Base-by-base conservation (phyloP, 2,888 invertebrate genomes). In the Thelaira solivaga region DNA sequence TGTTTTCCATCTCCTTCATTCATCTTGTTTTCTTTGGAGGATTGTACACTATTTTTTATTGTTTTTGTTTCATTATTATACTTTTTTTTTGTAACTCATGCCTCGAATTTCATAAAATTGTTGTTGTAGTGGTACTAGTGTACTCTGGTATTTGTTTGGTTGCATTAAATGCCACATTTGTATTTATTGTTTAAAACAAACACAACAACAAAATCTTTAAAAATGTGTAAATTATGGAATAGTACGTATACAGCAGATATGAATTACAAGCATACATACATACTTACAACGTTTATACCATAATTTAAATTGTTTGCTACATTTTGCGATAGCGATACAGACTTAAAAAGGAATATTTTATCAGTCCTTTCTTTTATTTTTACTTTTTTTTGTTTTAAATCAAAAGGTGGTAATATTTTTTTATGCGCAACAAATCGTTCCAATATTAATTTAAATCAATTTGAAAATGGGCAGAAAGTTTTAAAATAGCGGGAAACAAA, bases 1-100 rank as follows among this genome's bases (percentile, higher is more conserved):
- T n/a, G n/a, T n/a, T n/a, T n/a, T n/a, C n/a, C n/a, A n/a, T 61
- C 43, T 31, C 11, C 29, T 72, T 45, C 8, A 45, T 62, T 51
- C 49, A 51, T 62, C 8, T 53, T 39, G 55, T 72, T 64, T 64
- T 47, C 64, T 64, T 64, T 55, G 6, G 75, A 55, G 64, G 10
- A 72, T 55, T 49, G 22, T n/a, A 57, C 34, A 31, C 36, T 24
- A 62, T 55, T 61, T 64, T 41, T 49, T 41, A 71, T 62, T 20
- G 62, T 13, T 75, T 57, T 75, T 51, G 53, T 55, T 61, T 36
- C 16, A 41, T 8, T 13, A 20, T 13, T 10, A 6, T 26, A 20
- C 4, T 34, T 34, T 34, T 34, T 22, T n/a, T 26, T 26, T 22
- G 10, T 13, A 1, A 6, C 39, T 8, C 8, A 13, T 20, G 8